phyloP scores from a whole-genome alignment of 2,888 invertebrate species.

The Amphimallon solstitiale region DNA sequence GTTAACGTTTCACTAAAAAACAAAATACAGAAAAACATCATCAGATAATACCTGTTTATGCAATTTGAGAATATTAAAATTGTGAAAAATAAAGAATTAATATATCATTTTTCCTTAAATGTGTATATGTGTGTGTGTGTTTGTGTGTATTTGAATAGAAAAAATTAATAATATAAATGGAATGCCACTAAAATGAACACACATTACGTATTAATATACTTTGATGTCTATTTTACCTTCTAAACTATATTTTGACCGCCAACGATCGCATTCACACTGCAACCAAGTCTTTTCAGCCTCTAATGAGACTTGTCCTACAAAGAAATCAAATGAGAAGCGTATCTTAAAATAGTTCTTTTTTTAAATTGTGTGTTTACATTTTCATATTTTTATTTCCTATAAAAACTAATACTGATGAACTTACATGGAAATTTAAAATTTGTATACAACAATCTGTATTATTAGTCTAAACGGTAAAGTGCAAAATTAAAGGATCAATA shows the following conservation, averaged over 20 bases:
- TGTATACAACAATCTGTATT: no score
- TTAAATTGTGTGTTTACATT: not conserved
- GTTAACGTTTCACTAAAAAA: no score
- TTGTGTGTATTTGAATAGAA: constrained; percentile 1
- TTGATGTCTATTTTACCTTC: constrained; percentile 71
- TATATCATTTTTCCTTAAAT: no score
- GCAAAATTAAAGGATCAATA: no score
- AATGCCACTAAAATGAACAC: constrained; percentile 29
- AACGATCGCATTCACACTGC: constrained; percentile 88
- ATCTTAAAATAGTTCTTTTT: not conserved
- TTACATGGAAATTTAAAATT: no score
- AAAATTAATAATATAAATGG: constrained; percentile 2
- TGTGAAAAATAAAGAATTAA: constrained; percentile 2
- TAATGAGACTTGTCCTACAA: constrained; percentile 81
- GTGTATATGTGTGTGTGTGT: not conserved
- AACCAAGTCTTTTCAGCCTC: constrained; percentile 92
- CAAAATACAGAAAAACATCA: no score
- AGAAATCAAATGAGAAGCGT: constrained; percentile 30
- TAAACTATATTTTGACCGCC: constrained; percentile 84
- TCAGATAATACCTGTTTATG: no score
- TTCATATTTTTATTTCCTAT: not conserved
- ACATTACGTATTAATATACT: constrained; percentile 39
- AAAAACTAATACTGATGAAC: no score
- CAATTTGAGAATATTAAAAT: not conserved
- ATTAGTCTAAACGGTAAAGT: no score